Evolutionary conservation across 1,140 invertebrate species (phyloP), one percentile per base, ranked within the genome.

Genomic region (Drosophila albomicans): DNA sequence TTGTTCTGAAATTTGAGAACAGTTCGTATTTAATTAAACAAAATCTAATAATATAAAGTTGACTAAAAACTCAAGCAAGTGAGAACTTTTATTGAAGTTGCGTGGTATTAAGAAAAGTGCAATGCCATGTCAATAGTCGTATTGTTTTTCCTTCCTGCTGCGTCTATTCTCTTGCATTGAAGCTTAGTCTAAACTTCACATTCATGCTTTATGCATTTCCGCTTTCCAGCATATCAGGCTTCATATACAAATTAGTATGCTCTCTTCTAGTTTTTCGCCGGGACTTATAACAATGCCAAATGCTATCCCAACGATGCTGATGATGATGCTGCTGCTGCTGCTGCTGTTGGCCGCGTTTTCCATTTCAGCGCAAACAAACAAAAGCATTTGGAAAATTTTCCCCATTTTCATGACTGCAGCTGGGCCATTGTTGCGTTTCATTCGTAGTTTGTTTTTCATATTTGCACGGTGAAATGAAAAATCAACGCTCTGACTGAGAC

Each of bases 381-480:
- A 89, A 72, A 74, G 70, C 85, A 84, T 90, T 85, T 87, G 73
- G 30, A 82, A 80, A 67, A 75, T 78, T 74, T 78, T 77, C 58
- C 63, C 64, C 68, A 51, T 59, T 61, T 61, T 13, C 45, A 16
- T 35, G 43, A 58, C 38, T 41, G 63, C 49, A 52, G 38, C 28
- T 32, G 2, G 57, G 16, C 49, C 57, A 57, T 67, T 67, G 41
- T 69, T 58, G 25, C 67, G 54, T 75, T 77, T 69, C 54, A 70
- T 80, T 75, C 45, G 51, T 78, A 73, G 79, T 90, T 88, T 85
- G 85, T 79, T 79, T 90, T 89, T 79, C 81, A 89, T 88, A 88
- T 88, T 88, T 88, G 85, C 85, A 81, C 74, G 74, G 64, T 65
- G 65, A 88, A 88, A 88, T 88, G 85, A 79, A 82, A 88, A 88